phyloP scores from a whole-genome alignment of 2,888 invertebrate species.

The Clitarchus hookeri region DNA sequence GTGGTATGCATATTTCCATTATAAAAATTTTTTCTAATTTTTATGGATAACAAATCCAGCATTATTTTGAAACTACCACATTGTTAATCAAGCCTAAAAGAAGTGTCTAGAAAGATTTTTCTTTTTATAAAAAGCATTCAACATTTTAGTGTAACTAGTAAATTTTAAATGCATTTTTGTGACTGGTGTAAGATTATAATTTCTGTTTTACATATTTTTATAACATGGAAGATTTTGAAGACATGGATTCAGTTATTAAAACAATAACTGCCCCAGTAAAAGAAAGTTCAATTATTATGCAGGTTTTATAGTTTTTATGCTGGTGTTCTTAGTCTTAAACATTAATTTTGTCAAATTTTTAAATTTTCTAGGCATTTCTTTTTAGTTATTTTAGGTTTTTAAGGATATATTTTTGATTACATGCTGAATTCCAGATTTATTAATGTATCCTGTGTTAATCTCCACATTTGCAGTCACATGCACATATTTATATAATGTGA shows the following conservation, averaged over 20 bases:
- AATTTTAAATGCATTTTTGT: not conserved
- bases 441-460: not conserved
- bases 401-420: not conserved
- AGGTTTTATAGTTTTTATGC: not conserved
- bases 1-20: not conserved
- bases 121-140: not conserved
- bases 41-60: slow-evolving; percentile 14
- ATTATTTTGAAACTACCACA: not conserved
- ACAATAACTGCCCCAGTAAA: not conserved
- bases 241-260: not conserved
- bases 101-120: not conserved
- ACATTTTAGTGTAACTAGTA: not conserved
- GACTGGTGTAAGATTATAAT: too few species aligned
- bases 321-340: not conserved
- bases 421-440: not conserved
- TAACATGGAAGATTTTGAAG: not conserved
- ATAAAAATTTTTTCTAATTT: not conserved
- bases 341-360: not conserved
- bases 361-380: not conserved
- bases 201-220: not conserved
- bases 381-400: not conserved
- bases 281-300: not conserved
- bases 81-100: not conserved
- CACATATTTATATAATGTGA: not conserved
- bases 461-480: not conserved